Percentiles rank a stretch among this genome's conserved stretches.
phyloP scores from a whole-genome alignment of 2,113 vertebrate genomes.

The Semnopithecus entellus region DNA sequence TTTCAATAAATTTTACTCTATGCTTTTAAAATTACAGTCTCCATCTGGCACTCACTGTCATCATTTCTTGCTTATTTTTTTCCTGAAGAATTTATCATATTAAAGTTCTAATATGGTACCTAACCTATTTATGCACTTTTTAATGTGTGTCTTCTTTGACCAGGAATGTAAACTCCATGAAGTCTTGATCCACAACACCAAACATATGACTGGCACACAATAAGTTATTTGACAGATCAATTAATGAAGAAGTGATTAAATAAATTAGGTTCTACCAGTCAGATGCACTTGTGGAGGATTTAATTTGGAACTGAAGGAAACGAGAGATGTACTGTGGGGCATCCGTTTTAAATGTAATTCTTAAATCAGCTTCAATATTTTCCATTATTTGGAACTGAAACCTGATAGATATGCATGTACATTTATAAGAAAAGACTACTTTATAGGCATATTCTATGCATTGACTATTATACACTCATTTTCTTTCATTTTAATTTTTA shows the following conservation, averaged over 20 bases:
- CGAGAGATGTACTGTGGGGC: background rate
- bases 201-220: background rate
- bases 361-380: background rate
- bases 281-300: background rate
- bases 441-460: background rate
- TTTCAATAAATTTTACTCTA: background rate
- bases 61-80: background rate
- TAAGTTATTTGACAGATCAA: background rate
- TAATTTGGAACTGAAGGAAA: background rate
- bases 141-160: background rate
- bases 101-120: background rate
- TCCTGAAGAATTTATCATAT: background rate
- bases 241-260: background rate
- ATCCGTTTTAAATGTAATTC: background rate
- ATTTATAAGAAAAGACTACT: background rate
- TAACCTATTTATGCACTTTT: background rate
- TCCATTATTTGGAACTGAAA: background rate
- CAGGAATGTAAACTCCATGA: background rate
- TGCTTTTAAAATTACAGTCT: background rate
- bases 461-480: background rate
- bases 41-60: background rate
- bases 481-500: background rate
- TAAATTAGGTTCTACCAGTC: background rate
- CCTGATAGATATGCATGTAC: background rate
- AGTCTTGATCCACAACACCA: background rate